These are phyloP conservation scores for Cinclus mexicanus DNA, from an alignment of 2,113 vertebrate genomes.

Conservation along the genomic window DNA sequence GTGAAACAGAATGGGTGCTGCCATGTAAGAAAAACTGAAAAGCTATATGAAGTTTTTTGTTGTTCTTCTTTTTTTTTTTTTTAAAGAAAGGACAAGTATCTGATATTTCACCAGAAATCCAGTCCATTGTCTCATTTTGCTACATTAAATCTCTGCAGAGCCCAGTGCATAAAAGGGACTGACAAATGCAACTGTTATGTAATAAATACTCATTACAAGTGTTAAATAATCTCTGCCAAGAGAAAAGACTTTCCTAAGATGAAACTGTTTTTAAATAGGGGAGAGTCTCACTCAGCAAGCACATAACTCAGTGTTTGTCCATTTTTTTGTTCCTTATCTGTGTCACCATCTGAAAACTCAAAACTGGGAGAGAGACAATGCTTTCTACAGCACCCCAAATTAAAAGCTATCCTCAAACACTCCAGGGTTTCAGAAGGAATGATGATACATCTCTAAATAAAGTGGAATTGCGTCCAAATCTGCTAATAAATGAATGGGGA, in stretches of 20 bases:
- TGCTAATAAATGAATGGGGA: neutral
- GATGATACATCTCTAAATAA: neutral
- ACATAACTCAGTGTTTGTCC: neutral
- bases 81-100: neutral
- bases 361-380: neutral
- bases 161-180: neutral
- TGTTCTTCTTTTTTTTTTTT: neutral
- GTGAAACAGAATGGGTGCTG: neutral
- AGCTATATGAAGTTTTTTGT: neutral
- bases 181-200: neutral
- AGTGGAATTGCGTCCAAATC: neutral
- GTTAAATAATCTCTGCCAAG: neutral
- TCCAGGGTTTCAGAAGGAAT: neutral
- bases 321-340: neutral
- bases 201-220: neutral
- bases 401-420: neutral
- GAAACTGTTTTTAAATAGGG: neutral
- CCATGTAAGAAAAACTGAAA: neutral
- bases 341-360: neutral
- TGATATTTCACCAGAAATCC: neutral
- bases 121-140: neutral
- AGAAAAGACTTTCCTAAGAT: neutral
- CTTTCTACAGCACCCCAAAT: neutral
- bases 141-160: neutral
- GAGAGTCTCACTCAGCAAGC: neutral